A percentile compares a stretch with the other conserved stretches of the same genome.
Evolutionary conservation across 2,113 vertebrate genomes (phyloP).

Genomic region (Hepsetus odoe): DNA sequence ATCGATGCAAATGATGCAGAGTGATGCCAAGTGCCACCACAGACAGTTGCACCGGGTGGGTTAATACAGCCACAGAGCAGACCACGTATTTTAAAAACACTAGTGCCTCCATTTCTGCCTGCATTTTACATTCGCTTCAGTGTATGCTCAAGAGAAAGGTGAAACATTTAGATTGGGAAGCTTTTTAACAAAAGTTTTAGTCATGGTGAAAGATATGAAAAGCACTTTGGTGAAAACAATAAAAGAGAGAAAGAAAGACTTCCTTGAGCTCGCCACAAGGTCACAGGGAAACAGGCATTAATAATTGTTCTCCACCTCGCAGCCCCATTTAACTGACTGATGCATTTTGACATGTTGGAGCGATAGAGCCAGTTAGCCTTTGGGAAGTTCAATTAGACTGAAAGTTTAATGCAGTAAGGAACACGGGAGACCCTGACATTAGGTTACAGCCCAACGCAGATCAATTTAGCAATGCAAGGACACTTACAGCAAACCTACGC

Average conservation of each 20-base stretch:
- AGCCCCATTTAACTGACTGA: constrained; percentile 78
- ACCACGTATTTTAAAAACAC: background rate
- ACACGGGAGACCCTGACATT: constrained; percentile 66
- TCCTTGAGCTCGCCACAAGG: constrained; percentile 69
- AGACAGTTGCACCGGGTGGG: background rate
- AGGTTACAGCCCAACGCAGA: constrained; percentile 59
- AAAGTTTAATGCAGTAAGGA: constrained; percentile 70
- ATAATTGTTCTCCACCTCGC: constrained; percentile 64
- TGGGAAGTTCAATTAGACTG: constrained; percentile 73
- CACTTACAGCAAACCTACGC: constrained; percentile 44
- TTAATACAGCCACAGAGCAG: background rate
- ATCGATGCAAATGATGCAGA: constrained; percentile 43
- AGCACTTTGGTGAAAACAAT: constrained; percentile 36
- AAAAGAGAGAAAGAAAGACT: constrained; percentile 55
- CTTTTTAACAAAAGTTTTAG: constrained; percentile 7
- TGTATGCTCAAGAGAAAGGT: background rate
- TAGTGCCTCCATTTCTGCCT: background rate
- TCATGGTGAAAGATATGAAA: constrained; percentile 1
- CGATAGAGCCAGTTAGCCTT: constrained; percentile 71
- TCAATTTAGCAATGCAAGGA: constrained; percentile 57
- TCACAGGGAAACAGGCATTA: constrained; percentile 67
- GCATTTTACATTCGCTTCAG: background rate
- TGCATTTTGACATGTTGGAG: constrained; percentile 73
- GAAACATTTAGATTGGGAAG: background rate
- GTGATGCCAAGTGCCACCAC: background rate